Percentiles rank a stretch among this genome's conserved stretches.
Evolutionary conservation across 2,888 invertebrate species (phyloP).

Genomic region (Homarus gammarus): DNA sequence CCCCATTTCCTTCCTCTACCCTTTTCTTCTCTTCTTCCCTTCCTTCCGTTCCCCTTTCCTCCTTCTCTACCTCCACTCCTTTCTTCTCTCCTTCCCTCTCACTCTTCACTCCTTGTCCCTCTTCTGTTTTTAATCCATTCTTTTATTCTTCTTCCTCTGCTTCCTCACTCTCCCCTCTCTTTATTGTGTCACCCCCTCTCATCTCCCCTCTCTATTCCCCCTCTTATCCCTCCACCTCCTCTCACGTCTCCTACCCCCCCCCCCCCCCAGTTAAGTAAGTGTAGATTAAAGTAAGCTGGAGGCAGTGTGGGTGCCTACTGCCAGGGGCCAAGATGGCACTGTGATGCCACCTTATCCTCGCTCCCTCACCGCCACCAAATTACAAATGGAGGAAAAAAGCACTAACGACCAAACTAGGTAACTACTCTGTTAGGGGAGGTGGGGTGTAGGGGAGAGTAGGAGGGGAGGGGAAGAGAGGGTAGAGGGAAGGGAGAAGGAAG

Average conservation of each 20-base stretch:
- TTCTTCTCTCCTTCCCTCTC: background rate
- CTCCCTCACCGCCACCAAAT: slow-evolving; percentile 21
- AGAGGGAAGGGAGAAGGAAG: background rate
- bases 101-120: background rate
- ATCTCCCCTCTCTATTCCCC: background rate
- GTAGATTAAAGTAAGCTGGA: background rate
- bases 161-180: background rate
- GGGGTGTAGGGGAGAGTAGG: slow-evolving; percentile 2
- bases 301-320: background rate
- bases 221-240: background rate
- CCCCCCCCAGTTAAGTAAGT: slow-evolving; percentile 12
- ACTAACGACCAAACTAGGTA: slow-evolving; percentile 1
- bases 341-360: slow-evolving; percentile 10
- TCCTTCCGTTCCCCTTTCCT: background rate
- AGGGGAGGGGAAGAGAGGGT: background rate
- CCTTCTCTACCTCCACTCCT: background rate
- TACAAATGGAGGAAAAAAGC: slow-evolving; percentile 27
- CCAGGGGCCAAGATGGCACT: background rate
- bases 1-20: background rate
- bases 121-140: background rate
- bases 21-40: background rate
- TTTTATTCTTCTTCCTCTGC: background rate
- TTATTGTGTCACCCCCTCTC: background rate
- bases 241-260: slow-evolving; percentile 5
- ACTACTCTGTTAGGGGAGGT: slow-evolving; percentile 4